Percentiles rank a stretch among this genome's conserved stretches.
Conservation (phyloP, 2,113 vertebrate species). For the Siniperca knerii region DNA sequence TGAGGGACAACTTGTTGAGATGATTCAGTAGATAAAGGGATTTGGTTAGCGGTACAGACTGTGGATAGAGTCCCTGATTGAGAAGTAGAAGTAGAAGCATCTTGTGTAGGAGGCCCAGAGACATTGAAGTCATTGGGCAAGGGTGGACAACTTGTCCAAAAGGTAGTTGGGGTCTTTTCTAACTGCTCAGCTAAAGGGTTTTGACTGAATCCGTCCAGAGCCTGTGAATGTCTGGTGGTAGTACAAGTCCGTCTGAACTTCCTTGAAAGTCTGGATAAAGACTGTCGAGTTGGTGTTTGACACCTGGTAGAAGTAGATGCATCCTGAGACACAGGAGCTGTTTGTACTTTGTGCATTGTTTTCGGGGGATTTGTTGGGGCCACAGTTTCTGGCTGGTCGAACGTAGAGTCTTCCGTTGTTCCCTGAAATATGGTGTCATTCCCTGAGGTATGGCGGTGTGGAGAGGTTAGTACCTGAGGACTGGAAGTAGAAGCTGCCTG, state of each 20-base stretch:
- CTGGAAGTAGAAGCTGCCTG: background rate
- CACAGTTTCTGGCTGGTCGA: background rate
- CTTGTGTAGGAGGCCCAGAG: background rate
- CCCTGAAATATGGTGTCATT: background rate
- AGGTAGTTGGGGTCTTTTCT: background rate
- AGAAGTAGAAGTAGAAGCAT: background rate
- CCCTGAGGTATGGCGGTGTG: background rate
- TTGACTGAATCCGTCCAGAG: background rate
- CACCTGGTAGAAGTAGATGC: background rate
- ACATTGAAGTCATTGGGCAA: background rate
- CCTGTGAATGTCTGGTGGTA: background rate
- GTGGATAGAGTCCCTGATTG: background rate
- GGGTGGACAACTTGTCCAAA: background rate
- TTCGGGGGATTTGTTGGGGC: background rate
- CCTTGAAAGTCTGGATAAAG: slow-evolving; percentile 23
- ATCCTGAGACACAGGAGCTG: background rate
- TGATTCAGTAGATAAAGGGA: background rate
- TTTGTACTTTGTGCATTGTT: background rate
- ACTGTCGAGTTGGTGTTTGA: background rate
- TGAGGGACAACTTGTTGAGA: background rate
- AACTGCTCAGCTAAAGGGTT: background rate
- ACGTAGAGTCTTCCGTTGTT: background rate
- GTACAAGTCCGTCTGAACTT: background rate
- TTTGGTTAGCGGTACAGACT: background rate
- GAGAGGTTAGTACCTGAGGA: background rate